A percentile compares a stretch with the other conserved stretches of the same genome.
phyloP scores from a whole-genome alignment of 2,888 invertebrate genomes.

The Tolmerus cingulatus region DNA sequence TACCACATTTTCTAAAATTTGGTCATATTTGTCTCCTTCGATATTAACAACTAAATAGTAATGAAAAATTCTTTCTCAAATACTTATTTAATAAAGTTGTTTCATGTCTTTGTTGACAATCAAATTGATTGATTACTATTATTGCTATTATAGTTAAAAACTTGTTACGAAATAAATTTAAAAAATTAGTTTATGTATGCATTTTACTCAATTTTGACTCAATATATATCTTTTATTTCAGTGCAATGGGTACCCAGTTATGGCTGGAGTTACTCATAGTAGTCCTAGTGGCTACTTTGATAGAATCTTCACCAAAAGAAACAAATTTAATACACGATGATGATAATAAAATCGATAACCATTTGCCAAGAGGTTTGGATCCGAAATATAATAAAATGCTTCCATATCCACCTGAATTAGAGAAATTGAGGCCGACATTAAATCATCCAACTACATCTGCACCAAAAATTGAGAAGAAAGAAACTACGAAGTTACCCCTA shows the following conservation, averaged over 20 bases:
- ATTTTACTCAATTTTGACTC: not conserved
- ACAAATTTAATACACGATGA: conserved; percentile 54
- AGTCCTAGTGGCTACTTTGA: conserved; percentile 54
- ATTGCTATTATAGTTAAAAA: too few species aligned
- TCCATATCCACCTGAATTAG: conserved; percentile 49
- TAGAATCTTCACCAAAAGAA: conserved; percentile 51
- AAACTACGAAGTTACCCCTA: conserved; percentile 51
- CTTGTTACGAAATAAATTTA: too few species aligned
- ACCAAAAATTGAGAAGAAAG: conserved; percentile 49
- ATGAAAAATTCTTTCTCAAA: too few species aligned
- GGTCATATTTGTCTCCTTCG: too few species aligned
- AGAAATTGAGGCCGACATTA: conserved; percentile 52
- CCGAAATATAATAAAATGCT: conserved; percentile 53
- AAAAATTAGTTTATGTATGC: not conserved
- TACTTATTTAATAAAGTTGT: too few species aligned
- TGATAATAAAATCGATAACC: conserved; percentile 45
- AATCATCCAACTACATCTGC: not conserved
- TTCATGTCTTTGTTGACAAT: too few species aligned
- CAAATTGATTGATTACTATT: too few species aligned
- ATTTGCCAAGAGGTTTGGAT: conserved; percentile 44
- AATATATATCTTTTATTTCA: conserved; percentile 22
- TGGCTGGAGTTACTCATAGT: conserved; percentile 61
- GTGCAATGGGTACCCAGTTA: conserved; percentile 60
- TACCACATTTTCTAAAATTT: too few species aligned
- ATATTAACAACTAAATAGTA: too few species aligned